Base-by-base conservation (phyloP, 23 tunicate genomes). In the Ciona savignyi region DNA sequence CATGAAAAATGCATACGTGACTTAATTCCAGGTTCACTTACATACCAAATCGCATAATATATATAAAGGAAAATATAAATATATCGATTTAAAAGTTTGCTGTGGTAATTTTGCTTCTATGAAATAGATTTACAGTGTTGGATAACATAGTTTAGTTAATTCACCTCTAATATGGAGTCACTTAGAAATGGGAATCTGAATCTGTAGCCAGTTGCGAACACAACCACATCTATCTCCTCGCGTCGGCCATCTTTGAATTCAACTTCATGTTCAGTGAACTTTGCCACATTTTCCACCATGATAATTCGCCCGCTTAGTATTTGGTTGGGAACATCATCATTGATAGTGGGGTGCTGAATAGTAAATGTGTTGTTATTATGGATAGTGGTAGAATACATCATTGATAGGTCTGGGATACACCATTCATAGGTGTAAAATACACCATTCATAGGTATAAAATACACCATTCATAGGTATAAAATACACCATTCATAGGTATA, bases 151-250 rank as follows among this genome's bases (percentile, higher is more conserved):
- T n/a, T n/a, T n/a, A n/a, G n/a, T n/a, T 15, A 66, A 27, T 0
- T 62, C 49, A 82, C 96, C 72, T 88, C 78, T 26, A 88, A 15
- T 0, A 88, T 67, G 2, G 80, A 73, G 1, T 77, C 80, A 62
- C 78, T 84, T 27, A 88, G 60, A 69, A 82, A 88, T 23, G 87
- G 83, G 56, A 68, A 88, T 0, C 56, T 28, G 68, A 82, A 73
- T 0, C 35, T 76, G 76, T 82, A 88, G 2, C 96, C 96, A 21
- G 96, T 88, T 19, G 88, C 87, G 69, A 88, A 88, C 2, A 88
- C 35, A 27, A 88, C 96, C 11, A 71, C 88, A 70, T 88, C 96
- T 21, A 82, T 60, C 0, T 88, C 83, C 49, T 82, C 87, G 1
- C 42, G 29, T 20, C 78, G 51, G 29, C 96, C 96, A 74, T 88